phyloP scores from a whole-genome alignment of 2,113 vertebrate species.

The Petrocephalus microphthalmus region DNA sequence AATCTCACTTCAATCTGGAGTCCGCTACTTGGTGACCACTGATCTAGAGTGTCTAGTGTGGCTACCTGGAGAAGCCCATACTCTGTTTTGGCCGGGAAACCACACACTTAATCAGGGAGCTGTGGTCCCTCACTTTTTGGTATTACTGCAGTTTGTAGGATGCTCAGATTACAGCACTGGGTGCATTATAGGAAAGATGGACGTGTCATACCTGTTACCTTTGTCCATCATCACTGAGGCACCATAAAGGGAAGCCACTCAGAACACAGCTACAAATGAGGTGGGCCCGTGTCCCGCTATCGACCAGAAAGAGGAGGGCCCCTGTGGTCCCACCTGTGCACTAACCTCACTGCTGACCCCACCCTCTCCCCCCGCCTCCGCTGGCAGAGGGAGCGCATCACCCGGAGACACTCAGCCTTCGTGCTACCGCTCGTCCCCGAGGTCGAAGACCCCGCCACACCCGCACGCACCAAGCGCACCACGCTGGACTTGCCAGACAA shows the following conservation, averaged over 20 bases:
- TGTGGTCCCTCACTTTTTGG: not conserved
- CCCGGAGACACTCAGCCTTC: conserved; percentile 80
- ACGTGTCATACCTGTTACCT: not conserved
- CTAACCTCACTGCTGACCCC: conserved; percentile 41
- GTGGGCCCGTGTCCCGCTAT: not conserved
- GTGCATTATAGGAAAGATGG: not conserved
- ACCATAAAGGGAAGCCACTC: not conserved
- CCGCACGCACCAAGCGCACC: conserved; percentile 67
- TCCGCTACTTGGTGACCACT: not conserved
- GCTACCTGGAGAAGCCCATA: not conserved
- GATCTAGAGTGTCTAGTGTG: not conserved
- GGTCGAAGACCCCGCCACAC: conserved; percentile 54
- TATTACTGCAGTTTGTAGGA: not conserved
- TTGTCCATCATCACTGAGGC: not conserved
- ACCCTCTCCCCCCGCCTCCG: conserved; percentile 40
- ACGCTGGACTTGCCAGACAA: conserved; percentile 79
- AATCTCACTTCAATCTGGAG: not conserved
- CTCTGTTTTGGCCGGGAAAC: not conserved
- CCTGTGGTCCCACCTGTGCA: not conserved
- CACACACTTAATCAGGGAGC: not conserved
- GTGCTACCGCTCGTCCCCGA: conserved; percentile 57
- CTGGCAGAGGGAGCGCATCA: conserved; percentile 70
- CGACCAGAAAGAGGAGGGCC: not conserved
- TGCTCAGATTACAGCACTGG: not conserved
- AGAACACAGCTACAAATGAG: not conserved